Evolutionary conservation across 2,113 vertebrate species (phyloP).

Genomic region (Triplophysa tibetana): DNA sequence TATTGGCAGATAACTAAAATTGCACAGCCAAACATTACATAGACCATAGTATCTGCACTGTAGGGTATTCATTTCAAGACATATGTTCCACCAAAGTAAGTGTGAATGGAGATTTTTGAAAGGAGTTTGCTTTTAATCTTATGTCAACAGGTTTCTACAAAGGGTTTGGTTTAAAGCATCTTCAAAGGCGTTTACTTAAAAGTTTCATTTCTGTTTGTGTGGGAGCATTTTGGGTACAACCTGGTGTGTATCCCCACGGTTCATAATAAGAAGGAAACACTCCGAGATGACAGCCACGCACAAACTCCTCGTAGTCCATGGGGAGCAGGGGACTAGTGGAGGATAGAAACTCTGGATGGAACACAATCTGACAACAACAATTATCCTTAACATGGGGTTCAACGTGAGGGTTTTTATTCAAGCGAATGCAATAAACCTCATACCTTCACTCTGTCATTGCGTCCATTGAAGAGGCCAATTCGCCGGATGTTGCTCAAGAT

Average conservation of each 20-base stretch:
- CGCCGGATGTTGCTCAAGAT: conserved; percentile 91
- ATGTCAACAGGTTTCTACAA: too few relatives aligned
- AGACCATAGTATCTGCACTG: too few relatives aligned
- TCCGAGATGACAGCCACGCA: conserved; percentile 93
- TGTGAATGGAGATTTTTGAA: too few relatives aligned
- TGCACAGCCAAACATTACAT: too few relatives aligned
- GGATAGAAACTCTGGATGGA: conserved; percentile 97
- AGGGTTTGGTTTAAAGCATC: too few relatives aligned
- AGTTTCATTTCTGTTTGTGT: neutral
- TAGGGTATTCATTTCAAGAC: too few relatives aligned
- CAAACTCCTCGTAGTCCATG: conserved; percentile 97
- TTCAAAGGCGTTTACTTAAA: too few relatives aligned
- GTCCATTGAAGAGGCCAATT: conserved; percentile 90
- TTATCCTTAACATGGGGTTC: neutral
- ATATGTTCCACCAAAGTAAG: too few relatives aligned
- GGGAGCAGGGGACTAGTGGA: conserved; percentile 94
- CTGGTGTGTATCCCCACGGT: conserved; percentile 97
- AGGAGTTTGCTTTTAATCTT: too few relatives aligned
- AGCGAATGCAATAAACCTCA: rapidly evolving
- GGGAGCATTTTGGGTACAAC: conserved; percentile 61
- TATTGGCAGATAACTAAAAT: too few relatives aligned
- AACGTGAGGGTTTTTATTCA: neutral
- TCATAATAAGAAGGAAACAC: conserved; percentile 98
- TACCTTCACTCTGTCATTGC: conserved; percentile 93
- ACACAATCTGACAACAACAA: conserved; percentile 79